These are phyloP conservation scores for Augochlora pura DNA, from an alignment of 1,140 invertebrate genomes.

Conservation along the genomic window DNA sequence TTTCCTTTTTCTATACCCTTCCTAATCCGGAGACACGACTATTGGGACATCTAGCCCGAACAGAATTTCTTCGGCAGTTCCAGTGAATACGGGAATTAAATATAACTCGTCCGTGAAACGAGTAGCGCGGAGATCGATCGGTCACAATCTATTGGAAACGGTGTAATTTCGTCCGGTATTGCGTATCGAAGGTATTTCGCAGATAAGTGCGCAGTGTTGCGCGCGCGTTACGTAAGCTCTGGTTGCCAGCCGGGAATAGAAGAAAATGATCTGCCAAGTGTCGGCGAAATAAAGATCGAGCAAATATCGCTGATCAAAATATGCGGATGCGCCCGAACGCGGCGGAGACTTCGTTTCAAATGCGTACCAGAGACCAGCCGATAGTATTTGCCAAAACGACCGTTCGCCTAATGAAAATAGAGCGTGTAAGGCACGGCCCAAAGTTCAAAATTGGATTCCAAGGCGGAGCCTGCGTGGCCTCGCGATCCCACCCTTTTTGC, in stretches of 20 bases:
- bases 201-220: background rate
- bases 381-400: slow-evolving; percentile 31
- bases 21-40: too few species aligned
- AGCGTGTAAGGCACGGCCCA: slow-evolving; percentile 38
- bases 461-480: slow-evolving; percentile 39
- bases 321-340: background rate
- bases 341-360: background rate
- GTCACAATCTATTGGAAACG: background rate
- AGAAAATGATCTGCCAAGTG: background rate
- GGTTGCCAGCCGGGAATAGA: background rate
- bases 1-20: too few species aligned
- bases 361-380: background rate
- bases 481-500: slow-evolving; percentile 34
- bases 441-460: slow-evolving; percentile 49
- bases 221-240: background rate
- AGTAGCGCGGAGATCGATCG: slow-evolving; percentile 9
- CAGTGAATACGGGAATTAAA: slow-evolving; percentile 4
- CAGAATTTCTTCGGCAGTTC: background rate
- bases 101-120: slow-evolving; percentile 12
- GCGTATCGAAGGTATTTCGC: background rate
- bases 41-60: background rate
- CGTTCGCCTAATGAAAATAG: slow-evolving; percentile 48
- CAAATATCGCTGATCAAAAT: background rate
- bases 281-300: background rate
- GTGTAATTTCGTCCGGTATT: slow-evolving; percentile 6